Conservation (phyloP, 2,113 vertebrate genomes). For the Hemicordylus capensis region DNA sequence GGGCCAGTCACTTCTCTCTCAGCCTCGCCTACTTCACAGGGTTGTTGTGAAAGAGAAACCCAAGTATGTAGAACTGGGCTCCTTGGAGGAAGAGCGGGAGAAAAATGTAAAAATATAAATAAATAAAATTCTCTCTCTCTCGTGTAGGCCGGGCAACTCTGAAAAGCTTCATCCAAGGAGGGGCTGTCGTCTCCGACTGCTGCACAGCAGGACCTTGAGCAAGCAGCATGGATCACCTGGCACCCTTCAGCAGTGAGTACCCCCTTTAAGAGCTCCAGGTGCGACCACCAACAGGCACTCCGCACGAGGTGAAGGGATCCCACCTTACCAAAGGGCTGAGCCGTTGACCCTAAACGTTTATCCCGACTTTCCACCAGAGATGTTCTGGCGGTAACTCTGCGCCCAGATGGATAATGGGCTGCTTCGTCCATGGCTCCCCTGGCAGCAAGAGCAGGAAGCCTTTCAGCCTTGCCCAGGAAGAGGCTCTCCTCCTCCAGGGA, state of each 20-base stretch:
- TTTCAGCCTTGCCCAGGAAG: too few species aligned
- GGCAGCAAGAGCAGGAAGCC: too few species aligned
- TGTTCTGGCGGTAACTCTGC: too few species aligned
- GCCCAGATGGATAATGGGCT: too few species aligned
- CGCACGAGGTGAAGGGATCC: background rate
- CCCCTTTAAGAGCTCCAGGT: too few species aligned
- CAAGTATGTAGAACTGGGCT: too few species aligned
- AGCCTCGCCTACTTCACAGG: background rate
- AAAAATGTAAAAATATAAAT: fast-evolving
- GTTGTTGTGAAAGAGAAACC: too few species aligned
- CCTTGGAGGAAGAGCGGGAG: too few species aligned
- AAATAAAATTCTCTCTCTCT: background rate
- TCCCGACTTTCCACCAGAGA: too few species aligned
- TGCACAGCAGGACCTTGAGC: background rate
- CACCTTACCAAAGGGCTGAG: background rate
- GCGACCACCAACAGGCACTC: too few species aligned
- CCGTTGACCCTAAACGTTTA: background rate
- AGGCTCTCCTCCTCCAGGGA: too few species aligned
- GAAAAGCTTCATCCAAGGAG: fast-evolving
- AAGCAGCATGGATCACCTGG: conserved; percentile 85
- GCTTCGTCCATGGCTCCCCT: too few species aligned
- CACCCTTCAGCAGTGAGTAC: conserved; percentile 83
- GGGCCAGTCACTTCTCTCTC: fast-evolving
- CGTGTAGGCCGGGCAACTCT: background rate
- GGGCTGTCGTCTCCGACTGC: background rate